phyloP scores from a whole-genome alignment of 2,113 vertebrate genomes.

The Hippocampus zosterae region DNA sequence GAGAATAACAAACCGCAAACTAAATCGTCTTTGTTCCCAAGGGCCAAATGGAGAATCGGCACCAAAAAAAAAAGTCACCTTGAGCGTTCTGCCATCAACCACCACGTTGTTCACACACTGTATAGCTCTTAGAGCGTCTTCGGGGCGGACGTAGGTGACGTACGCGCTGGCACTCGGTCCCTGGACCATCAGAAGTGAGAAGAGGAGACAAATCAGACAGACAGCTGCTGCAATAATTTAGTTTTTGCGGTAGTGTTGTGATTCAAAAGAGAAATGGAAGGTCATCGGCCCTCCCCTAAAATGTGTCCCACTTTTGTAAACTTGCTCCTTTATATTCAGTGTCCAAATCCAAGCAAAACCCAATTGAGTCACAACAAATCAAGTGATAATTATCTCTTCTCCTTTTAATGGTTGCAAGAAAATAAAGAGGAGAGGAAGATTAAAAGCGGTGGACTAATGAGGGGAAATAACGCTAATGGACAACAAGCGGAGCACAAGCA shows the following conservation, averaged over 20 bases:
- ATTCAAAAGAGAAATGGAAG: neutral
- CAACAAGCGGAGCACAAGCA: no score
- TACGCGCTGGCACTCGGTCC: conserved; percentile 98
- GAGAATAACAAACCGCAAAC: neutral
- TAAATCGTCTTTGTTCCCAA: no score
- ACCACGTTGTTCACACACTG: conserved; percentile 99
- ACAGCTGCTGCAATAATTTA: neutral
- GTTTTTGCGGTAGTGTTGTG: neutral
- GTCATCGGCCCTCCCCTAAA: neutral
- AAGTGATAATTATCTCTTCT: neutral
- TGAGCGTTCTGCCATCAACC: conserved; percentile 97
- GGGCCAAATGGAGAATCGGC: neutral
- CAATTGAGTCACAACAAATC: neutral
- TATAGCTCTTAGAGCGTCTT: conserved; percentile 98
- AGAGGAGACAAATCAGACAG: conserved; percentile 13
- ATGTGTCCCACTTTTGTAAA: neutral
- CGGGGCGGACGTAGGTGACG: conserved; percentile 96
- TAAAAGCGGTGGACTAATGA: no score
- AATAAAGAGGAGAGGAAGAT: no score
- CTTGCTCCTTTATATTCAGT: neutral
- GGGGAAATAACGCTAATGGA: no score
- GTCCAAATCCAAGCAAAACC: neutral
- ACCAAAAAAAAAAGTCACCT: conserved; percentile 72
- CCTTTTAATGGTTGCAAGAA: no score
- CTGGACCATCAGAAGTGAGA: conserved; percentile 59